Conservation (phyloP, 2,888 invertebrate genomes). For the Ornithoptera priamus region DNA sequence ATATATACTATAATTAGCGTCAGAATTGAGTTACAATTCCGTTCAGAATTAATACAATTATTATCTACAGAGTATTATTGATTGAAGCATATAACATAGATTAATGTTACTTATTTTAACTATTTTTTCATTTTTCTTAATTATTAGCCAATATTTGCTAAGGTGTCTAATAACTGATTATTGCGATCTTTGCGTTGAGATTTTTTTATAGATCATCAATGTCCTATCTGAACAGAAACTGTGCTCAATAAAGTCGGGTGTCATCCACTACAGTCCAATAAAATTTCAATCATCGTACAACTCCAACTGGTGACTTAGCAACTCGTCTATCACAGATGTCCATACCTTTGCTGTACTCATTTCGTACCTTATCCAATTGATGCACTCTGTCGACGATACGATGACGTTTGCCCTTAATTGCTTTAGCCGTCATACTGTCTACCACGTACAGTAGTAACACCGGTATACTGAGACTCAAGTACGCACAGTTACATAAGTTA, state of each 20-base stretch:
- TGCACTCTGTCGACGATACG: background rate
- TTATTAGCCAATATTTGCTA: too few species aligned
- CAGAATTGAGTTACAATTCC: constrained; percentile 21
- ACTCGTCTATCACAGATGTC: background rate
- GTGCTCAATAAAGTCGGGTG: too few species aligned
- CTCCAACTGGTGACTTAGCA: background rate
- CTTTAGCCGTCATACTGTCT: constrained; percentile 1
- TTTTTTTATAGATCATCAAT: too few species aligned
- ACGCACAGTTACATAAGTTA: too few species aligned
- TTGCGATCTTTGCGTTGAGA: too few species aligned
- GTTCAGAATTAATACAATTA: constrained; percentile 20
- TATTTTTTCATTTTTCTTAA: too few species aligned
- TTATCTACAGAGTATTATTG: constrained; percentile 2
- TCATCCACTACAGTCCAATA: too few species aligned
- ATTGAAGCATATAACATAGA: constrained; percentile 7
- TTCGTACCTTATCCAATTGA: constrained; percentile 1
- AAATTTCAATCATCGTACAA: too few species aligned
- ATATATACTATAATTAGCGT: constrained; percentile 14
- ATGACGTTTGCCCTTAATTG: constrained; percentile 3
- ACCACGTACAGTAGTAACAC: background rate
- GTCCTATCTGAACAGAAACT: too few species aligned
- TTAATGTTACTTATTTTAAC: background rate
- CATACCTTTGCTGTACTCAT: background rate
- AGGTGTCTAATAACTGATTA: too few species aligned
- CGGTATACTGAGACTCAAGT: too few species aligned